Evolutionary conservation across 2,888 invertebrate genomes (phyloP).

Genomic region (Ceraclea dissimilis): DNA sequence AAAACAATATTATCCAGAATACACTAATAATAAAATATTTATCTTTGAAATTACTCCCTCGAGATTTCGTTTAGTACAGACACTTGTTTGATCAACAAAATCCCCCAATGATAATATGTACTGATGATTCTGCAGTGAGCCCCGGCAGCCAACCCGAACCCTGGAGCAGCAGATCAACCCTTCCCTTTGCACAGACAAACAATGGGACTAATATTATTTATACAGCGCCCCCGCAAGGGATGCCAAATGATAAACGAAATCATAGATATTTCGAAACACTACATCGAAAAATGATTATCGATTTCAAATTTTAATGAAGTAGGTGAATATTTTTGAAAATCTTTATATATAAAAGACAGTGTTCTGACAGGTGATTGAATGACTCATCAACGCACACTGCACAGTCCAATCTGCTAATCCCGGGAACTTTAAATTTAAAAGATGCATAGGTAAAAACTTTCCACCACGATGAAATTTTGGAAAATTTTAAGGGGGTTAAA

Average conservation of each 20-base stretch:
- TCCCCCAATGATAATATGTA: constrained; percentile 5
- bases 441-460: too few relatives aligned
- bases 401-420: too few relatives aligned
- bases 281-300: too few relatives aligned
- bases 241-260: neutral
- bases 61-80: constrained; percentile 29
- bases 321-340: too few relatives aligned
- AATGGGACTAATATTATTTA: constrained; percentile 15
- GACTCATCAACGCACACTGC: too few relatives aligned
- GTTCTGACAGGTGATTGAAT: too few relatives aligned
- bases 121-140: neutral
- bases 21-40: constrained; percentile 35
- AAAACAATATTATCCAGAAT: constrained; percentile 5
- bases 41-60: constrained; percentile 33
- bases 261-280: too few relatives aligned
- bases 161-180: constrained; percentile 17
- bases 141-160: neutral
- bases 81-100: constrained; percentile 24
- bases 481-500: too few relatives aligned
- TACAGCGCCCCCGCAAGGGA: constrained; percentile 5
- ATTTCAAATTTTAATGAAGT: too few relatives aligned
- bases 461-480: too few relatives aligned
- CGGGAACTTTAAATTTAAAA: too few relatives aligned
- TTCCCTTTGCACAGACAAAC: constrained; percentile 21
- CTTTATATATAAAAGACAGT: too few relatives aligned